phyloP scores from a whole-genome alignment of 2,113 vertebrate genomes.

The Pelvicachromis taeniatus region DNA sequence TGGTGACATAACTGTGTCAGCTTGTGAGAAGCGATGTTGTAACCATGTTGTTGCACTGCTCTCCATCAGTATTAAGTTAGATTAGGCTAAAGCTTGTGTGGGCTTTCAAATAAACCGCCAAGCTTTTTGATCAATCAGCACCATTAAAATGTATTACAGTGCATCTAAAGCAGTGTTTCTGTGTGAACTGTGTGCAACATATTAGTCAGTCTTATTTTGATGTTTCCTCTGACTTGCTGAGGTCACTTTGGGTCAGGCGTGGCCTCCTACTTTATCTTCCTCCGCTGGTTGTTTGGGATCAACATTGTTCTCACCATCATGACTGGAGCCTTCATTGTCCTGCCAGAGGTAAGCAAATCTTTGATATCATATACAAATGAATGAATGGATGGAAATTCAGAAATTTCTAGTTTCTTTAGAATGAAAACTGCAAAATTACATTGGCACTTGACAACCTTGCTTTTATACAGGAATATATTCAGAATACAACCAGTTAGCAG shows the following conservation, averaged over 20 bases:
- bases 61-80: neutral
- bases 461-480: neutral
- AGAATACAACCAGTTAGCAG: neutral
- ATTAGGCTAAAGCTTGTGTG: neutral
- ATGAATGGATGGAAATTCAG: neutral
- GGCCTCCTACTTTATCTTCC: conserved; percentile 97
- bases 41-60: no score
- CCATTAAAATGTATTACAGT: neutral
- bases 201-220: neutral
- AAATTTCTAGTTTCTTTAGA: neutral
- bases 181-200: neutral
- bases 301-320: conserved; percentile 93
- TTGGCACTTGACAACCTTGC: accelerated
- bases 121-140: neutral
- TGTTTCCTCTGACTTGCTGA: conserved; percentile 41
- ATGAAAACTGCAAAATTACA: neutral
- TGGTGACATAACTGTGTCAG: no score
- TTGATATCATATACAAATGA: neutral
- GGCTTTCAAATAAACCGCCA: neutral
- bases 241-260: conserved; percentile 98
- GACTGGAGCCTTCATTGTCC: conserved; percentile 92
- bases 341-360: conserved; percentile 87
- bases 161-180: neutral
- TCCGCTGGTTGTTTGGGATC: conserved; percentile 96
- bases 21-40: no score